Base-by-base conservation (phyloP, 2,797 vertebrate genomes). In the Scleropages formosus region DNA sequence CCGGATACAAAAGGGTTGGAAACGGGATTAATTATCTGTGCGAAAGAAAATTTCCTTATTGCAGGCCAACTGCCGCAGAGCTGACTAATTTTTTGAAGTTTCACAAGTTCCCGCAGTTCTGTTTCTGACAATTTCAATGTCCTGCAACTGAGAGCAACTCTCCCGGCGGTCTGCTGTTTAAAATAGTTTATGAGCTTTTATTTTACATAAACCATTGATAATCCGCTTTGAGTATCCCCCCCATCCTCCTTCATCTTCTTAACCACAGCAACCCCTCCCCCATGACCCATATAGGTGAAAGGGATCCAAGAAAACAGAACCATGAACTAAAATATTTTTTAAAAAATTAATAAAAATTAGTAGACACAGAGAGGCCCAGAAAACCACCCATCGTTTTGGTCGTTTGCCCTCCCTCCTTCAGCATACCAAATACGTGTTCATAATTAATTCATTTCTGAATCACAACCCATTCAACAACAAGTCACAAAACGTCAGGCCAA, bases 251-350 rank as follows among this genome's bases (percentile, higher is more conserved):
- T 71, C 8, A 61, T 61, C 15, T n/a, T n/a, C 4, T 61, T n/a
- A 61, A 61, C 61, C 15, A n/a, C n/a, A 31, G 9, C 15, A 58
- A 8, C 68, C 49, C 16, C 26, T 71, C 51, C 16, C 49, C 49
- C 51, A 31, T 71, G 68, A 71, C 68, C 68, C 26, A 71, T 26
- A 56, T 71, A 56, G 24, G 49, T 1, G 56, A 1, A 2, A 31
- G 53, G 65, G 65, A 44, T n/a, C n/a, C n/a, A n/a, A 56, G 1
- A 56, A 27, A 49, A 71, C 49, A 71, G 68, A 56, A 58, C 71
- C n/a, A 31, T 26, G 58, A 68, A 26, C 7, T n/a, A 51, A 71
- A 71, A 24, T 56, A 58, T 49, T 49, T 71, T 51, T n/a, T n/a
- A n/a, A 51, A 71, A 71, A 24, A 71, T 20, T n/a, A n/a, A n/a